Conservation (phyloP, 1,140 invertebrate species). For the Spodoptera litura region DNA sequence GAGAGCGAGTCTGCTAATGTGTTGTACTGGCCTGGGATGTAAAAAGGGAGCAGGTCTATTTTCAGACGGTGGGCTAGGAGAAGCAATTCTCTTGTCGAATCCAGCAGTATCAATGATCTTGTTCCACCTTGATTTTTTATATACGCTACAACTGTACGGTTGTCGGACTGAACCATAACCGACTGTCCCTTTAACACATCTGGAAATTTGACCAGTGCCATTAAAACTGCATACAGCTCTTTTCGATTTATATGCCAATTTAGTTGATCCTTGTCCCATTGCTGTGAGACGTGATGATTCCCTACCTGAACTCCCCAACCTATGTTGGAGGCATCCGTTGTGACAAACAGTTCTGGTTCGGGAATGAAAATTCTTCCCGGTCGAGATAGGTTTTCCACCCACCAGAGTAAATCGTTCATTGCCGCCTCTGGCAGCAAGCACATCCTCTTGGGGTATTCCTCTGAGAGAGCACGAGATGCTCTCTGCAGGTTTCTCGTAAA, state of each 20-base stretch:
- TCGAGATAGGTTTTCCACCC: neutral
- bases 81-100: conserved; percentile 33
- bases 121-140: conserved; percentile 49
- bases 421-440: neutral
- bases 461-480: neutral
- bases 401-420: conserved; percentile 8
- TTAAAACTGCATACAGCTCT: conserved; percentile 34
- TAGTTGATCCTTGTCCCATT: conserved; percentile 34
- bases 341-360: conserved; percentile 24
- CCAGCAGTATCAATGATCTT: conserved; percentile 19
- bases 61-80: conserved; percentile 3
- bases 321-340: conserved; percentile 44
- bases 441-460: neutral
- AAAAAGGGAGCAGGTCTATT: conserved; percentile 35
- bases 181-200: neutral
- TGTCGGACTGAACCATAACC: conserved; percentile 50
- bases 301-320: conserved; percentile 48
- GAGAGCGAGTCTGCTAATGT: conserved; percentile 47
- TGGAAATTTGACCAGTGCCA: conserved; percentile 1
- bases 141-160: conserved; percentile 48
- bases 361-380: neutral
- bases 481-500: conserved; percentile 38
- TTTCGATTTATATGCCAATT: conserved; percentile 53
- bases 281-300: neutral
- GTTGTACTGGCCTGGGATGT: conserved; percentile 49